phyloP scores from a whole-genome alignment of 2,797 vertebrate species.

The Eutrigla gurnardus region DNA sequence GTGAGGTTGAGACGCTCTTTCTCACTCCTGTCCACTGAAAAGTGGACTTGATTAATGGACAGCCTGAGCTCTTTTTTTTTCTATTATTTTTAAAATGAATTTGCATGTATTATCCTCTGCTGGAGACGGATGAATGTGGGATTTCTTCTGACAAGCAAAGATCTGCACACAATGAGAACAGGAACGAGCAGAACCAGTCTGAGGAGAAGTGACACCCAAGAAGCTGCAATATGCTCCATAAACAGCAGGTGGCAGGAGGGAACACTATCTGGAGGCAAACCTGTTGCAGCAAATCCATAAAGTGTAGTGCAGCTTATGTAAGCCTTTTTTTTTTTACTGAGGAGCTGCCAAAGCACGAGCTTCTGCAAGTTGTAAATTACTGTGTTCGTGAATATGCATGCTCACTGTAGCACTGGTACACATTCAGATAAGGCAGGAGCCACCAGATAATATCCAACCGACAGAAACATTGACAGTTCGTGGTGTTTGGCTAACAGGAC shows the following conservation, averaged over 20 bases:
- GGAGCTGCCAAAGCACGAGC: conserved; percentile 40
- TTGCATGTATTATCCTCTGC: conserved; percentile 18
- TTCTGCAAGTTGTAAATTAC: conserved; percentile 53
- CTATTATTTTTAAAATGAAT: not conserved
- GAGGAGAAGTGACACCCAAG: not conserved
- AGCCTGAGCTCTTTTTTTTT: conserved; percentile 2
- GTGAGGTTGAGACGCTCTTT: conserved; percentile 4
- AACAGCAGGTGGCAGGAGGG: conserved; percentile 73
- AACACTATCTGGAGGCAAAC: conserved; percentile 45
- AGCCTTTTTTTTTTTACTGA: conserved; percentile 42
- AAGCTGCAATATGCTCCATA: conserved; percentile 40
- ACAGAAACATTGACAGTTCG: not conserved
- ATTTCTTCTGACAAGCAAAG: conserved; percentile 40
- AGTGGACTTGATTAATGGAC: conserved; percentile 20
- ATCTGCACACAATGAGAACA: conserved; percentile 25
- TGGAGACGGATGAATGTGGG: conserved; percentile 33
- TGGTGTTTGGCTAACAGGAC: not conserved
- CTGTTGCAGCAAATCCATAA: conserved; percentile 63
- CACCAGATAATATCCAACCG: not conserved
- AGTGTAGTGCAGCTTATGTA: conserved; percentile 44
- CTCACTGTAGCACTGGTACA: conserved; percentile 25
- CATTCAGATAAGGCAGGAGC: not conserved
- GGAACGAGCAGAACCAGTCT: not conserved
- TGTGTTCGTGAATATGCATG: conserved; percentile 40
- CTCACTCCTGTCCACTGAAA: not conserved